Percentiles rank a stretch among this genome's conserved stretches.
These are phyloP conservation scores for Hormiphora californensis DNA, from an alignment of 37 sponge, comb jelly and placozoan genomes.

Conservation along the genomic window DNA sequence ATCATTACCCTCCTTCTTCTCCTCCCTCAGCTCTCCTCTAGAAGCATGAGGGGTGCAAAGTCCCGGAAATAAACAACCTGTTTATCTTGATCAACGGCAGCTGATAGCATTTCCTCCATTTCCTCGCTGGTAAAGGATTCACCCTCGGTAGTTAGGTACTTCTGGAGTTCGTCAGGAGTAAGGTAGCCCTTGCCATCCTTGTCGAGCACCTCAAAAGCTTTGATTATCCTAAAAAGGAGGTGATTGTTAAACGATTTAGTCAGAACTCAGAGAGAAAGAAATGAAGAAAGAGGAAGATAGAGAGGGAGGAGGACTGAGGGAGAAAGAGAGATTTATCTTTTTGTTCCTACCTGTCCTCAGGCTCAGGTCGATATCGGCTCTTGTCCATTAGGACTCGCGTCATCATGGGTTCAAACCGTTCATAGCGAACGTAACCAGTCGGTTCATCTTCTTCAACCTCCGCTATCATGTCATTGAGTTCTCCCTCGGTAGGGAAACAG, in stretches of 20 bases:
- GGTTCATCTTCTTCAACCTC: conserved; percentile 94
- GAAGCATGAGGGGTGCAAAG: conserved; percentile 67
- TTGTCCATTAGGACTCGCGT: conserved; percentile 68
- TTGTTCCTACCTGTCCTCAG: conserved; percentile 42
- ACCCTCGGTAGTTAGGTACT: conserved; percentile 76
- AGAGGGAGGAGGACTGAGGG: too few species aligned
- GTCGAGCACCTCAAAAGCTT: conserved; percentile 68
- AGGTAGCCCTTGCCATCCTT: conserved; percentile 73
- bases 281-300: too few species aligned
- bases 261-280: too few species aligned
- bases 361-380: conserved; percentile 45
- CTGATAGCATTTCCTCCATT: conserved; percentile 82
- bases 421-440: conserved; percentile 79
- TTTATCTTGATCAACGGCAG: conserved; percentile 74
- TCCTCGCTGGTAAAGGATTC: conserved; percentile 65
- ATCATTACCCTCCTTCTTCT: too few species aligned
- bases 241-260: too few species aligned
- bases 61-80: conserved; percentile 65
- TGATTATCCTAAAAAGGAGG: conserved; percentile 53
- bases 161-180: conserved; percentile 71
- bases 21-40: conserved; percentile 59
- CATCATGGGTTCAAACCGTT: conserved; percentile 90
- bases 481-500: conserved; percentile 81
- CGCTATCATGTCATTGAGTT: conserved; percentile 71
- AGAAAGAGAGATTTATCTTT: not conserved